These are phyloP conservation scores for Triplophysa bombifrons DNA, from an alignment of 2,797 vertebrate genomes.

Conservation along the genomic window DNA sequence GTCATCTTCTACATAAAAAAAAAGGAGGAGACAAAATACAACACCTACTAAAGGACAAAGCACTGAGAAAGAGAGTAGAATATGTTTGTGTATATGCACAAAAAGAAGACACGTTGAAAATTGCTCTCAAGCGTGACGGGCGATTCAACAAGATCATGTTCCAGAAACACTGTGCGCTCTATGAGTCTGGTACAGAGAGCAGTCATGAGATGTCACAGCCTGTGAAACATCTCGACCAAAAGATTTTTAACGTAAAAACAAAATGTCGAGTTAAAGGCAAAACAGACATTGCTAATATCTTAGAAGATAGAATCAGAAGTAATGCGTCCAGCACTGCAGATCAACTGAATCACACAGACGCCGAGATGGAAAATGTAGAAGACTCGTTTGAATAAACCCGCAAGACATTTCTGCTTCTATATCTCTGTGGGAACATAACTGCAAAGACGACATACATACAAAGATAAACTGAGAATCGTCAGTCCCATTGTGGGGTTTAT, in stretches of 20 bases:
- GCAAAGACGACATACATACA: no score
- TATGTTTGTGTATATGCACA: conserved; percentile 60
- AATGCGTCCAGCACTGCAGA: not conserved
- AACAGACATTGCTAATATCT: not conserved
- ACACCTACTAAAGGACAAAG: conserved; percentile 47
- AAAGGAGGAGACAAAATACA: conserved; percentile 29
- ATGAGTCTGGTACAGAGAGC: rapidly evolving
- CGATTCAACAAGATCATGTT: conserved; percentile 32
- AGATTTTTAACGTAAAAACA: conserved; percentile 33
- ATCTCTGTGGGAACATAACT: not conserved
- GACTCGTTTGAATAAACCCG: not conserved
- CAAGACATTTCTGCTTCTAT: no score
- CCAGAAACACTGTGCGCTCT: not conserved
- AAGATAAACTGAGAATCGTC: no score
- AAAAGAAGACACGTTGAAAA: conserved; percentile 57
- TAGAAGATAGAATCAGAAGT: not conserved
- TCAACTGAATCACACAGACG: not conserved
- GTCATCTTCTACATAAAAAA: conserved; percentile 58
- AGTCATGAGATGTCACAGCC: not conserved
- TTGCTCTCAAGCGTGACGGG: conserved; percentile 63
- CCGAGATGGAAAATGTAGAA: not conserved
- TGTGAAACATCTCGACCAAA: conserved; percentile 36
- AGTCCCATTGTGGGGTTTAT: no score
- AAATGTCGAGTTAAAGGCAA: no score
- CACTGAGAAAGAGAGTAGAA: rapidly evolving